Percentiles rank a stretch among this genome's conserved stretches.
Conservation (phyloP, 2,888 invertebrate species). For the Eurytoma adleriae region DNA sequence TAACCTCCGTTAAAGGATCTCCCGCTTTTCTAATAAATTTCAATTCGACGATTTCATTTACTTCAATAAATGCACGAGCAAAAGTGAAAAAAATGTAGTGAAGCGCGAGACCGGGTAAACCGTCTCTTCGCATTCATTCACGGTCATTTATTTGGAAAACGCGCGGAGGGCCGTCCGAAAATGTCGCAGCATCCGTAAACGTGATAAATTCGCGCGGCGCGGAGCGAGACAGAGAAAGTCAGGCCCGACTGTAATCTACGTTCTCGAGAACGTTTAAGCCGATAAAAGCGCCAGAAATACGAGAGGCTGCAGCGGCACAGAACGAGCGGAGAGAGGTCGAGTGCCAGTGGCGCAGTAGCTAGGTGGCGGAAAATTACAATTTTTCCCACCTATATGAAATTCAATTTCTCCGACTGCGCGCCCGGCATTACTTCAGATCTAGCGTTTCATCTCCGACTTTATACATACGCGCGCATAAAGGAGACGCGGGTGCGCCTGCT, state of each 20-base stretch:
- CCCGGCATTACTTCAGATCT: constrained; percentile 42
- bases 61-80: no score
- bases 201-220: background rate
- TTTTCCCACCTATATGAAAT: constrained; percentile 62
- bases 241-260: constrained; percentile 32
- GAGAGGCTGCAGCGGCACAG: background rate
- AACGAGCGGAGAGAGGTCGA: background rate
- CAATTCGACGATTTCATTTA: no score
- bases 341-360: constrained; percentile 14
- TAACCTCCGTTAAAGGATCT: no score
- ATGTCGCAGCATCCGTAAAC: background rate
- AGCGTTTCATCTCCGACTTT: constrained; percentile 54
- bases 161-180: background rate
- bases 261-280: constrained; percentile 35
- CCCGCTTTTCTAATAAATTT: no score
- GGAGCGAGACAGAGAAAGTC: background rate
- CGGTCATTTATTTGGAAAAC: background rate
- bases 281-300: constrained; percentile 44
- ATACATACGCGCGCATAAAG: constrained; percentile 12
- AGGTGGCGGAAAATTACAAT: constrained; percentile 62
- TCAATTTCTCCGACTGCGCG: constrained; percentile 61
- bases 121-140: background rate
- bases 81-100: no score
- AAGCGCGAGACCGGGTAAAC: no score
- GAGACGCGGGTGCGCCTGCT: background rate